Evolutionary conservation across 2,113 vertebrate species (phyloP), one percentile per base, ranked within the genome.

Genomic region (Parus major): DNA sequence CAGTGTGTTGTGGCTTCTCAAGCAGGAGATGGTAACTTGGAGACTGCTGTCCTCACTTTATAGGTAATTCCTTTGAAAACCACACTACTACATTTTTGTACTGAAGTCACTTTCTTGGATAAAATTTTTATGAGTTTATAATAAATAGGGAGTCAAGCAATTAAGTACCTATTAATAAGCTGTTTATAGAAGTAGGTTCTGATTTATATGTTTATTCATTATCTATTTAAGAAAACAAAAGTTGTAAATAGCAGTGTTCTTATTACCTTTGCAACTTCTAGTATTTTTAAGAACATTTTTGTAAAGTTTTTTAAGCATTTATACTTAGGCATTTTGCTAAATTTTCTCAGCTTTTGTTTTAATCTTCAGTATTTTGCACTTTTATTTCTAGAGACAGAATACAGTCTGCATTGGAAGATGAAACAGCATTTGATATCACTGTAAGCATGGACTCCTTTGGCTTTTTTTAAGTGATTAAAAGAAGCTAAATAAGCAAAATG

Each of bases 21-120:
- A 99, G 78, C 99, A 99, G 95, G 99, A 99, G 95, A 99, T 98
- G 98, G 98, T 98, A 86, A 98, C 99, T 2, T 99, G 99, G 99
- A 98, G 99, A 80, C 98, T 99, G 60, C 95, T 99, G 65, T 98
- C 98, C 46, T 99, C 99, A 0, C 98, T 99, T 49, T 99, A 99
- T 91, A 99, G 98, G 99, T 99, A 97, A 97, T 50, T 63, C 49
- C n/a, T 49, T 93, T 55, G 60, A 61, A 89, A 69, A 56, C 8
- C n/a, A 24, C 1, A 0, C 33, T 61, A 0, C 35, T 64, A 12
- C 29, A 12, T 41, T 61, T 70, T 49, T 70, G 11, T 28, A 36
- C 50, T 42, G n/a, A 55, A 24, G 10, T 82, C 0, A 53, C 39
- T 57, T 94, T 56, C 63, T 41, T 82, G 10, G 49, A 20, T 46